Conservation (phyloP, 2,797 vertebrate species). For the Argya squamiceps region DNA sequence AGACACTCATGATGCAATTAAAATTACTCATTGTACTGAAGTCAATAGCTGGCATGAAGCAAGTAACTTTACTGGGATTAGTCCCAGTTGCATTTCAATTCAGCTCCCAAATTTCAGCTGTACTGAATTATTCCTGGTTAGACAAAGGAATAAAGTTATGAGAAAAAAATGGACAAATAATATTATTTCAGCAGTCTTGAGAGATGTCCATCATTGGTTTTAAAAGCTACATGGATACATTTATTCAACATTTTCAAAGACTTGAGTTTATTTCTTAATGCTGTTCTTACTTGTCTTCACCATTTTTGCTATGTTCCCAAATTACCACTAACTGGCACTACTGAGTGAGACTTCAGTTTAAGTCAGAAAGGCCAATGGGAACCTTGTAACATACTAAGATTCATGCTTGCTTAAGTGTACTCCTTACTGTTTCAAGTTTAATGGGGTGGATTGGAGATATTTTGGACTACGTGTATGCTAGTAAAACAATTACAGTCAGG, state of each 20-base stretch:
- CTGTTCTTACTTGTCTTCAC: not conserved
- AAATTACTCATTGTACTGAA: slow-evolving; percentile 9
- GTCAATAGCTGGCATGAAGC: not conserved
- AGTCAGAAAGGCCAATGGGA: not conserved
- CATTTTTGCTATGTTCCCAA: not conserved
- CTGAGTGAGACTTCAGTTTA: not conserved
- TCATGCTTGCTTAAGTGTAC: not conserved
- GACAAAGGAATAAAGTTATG: not conserved
- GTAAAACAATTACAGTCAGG: not conserved
- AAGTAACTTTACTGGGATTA: slow-evolving; percentile 4
- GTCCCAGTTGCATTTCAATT: slow-evolving; percentile 11
- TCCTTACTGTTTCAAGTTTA: not conserved
- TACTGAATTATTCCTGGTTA: slow-evolving; percentile 17
- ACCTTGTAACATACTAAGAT: not conserved
- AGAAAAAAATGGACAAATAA: not conserved
- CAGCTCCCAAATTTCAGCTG: slow-evolving; percentile 7
- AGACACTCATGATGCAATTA: not conserved
- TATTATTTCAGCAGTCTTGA: not conserved
- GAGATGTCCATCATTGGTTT: not conserved
- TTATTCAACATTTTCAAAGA: not conserved
- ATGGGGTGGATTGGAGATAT: not conserved
- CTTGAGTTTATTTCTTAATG: not conserved
- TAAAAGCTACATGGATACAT: not conserved
- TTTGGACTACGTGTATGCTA: not conserved
- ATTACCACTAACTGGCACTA: not conserved